A percentile compares a stretch with the other conserved stretches of the same genome.
Conservation (phyloP, 2,797 vertebrate genomes). For the Siniperca undulata region DNA sequence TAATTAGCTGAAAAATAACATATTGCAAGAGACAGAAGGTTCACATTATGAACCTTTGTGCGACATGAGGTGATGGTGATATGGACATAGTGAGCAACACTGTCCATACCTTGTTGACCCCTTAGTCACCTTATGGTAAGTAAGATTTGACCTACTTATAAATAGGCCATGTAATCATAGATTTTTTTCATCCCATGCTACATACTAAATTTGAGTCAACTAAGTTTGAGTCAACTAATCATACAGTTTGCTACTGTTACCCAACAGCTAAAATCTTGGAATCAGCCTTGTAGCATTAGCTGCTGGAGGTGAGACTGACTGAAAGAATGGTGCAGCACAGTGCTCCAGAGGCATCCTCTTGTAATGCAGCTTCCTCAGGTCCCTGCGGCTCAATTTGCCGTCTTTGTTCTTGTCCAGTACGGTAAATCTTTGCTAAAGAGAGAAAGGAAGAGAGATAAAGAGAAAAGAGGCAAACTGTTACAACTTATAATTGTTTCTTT, state of each 20-base stretch:
- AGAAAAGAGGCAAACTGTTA: neutral
- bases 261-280: neutral
- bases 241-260: neutral
- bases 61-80: conserved; percentile 28
- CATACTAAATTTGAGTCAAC: too few species aligned
- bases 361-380: conserved; percentile 80
- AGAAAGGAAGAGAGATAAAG: neutral
- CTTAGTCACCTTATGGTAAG: conserved; percentile 2
- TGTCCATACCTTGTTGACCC: neutral
- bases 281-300: neutral
- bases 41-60: conserved; percentile 38
- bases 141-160: conserved; percentile 5
- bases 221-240: neutral
- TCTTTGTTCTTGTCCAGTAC: conserved; percentile 79
- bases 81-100: conserved; percentile 20
- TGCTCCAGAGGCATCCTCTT: conserved; percentile 80
- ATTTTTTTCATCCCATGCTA: neutral
- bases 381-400: conserved; percentile 75
- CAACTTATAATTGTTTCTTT: neutral
- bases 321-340: conserved; percentile 72
- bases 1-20: conserved; percentile 61
- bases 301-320: conserved; percentile 62
- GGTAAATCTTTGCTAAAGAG: conserved; percentile 66
- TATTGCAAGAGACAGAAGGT: conserved; percentile 62
- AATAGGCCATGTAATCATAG: neutral